phyloP scores from a whole-genome alignment of 2,113 vertebrate genomes.

The Peucedramus taeniatus region DNA sequence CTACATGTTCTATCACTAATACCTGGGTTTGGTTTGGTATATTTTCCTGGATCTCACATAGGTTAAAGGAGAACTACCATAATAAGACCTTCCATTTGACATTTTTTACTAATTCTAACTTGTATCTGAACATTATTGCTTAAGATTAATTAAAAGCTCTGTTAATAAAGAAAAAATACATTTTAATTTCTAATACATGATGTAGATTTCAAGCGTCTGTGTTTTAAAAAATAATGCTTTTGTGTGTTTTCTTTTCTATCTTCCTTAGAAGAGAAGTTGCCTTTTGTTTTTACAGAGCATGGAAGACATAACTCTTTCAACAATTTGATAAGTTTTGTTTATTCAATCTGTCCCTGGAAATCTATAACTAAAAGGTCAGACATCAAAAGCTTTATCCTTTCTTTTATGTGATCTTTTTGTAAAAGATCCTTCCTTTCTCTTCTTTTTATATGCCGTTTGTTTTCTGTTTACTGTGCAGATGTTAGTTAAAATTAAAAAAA shows the following conservation, averaged over 20 bases:
- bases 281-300: conserved; percentile 5
- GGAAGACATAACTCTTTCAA: conserved; percentile 7
- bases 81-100: not conserved
- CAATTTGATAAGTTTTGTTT: conserved; percentile 35
- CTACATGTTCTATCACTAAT: not conserved
- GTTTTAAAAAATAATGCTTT: conserved; percentile 16
- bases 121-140: not conserved
- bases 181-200: conserved; percentile 13
- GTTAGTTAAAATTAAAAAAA: not conserved
- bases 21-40: not conserved
- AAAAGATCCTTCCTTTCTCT: conserved; percentile 24
- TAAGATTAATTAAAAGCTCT: conserved; percentile 27
- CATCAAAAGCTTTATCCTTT: conserved; percentile 64
- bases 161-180: not conserved
- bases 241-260: not conserved
- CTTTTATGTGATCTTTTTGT: conserved; percentile 59
- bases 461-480: conserved; percentile 56
- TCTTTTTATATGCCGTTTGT: not conserved
- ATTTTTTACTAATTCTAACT: conserved; percentile 24
- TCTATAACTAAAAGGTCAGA: conserved; percentile 58
- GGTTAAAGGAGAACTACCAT: not conserved
- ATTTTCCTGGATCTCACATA: not conserved
- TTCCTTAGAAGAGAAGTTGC: not conserved
- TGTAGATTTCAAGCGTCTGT: not conserved
- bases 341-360: conserved; percentile 35